Percentiles rank a stretch among this genome's conserved stretches.
phyloP scores from a whole-genome alignment of 2,113 vertebrate genomes.

The Maccullochella peelii region DNA sequence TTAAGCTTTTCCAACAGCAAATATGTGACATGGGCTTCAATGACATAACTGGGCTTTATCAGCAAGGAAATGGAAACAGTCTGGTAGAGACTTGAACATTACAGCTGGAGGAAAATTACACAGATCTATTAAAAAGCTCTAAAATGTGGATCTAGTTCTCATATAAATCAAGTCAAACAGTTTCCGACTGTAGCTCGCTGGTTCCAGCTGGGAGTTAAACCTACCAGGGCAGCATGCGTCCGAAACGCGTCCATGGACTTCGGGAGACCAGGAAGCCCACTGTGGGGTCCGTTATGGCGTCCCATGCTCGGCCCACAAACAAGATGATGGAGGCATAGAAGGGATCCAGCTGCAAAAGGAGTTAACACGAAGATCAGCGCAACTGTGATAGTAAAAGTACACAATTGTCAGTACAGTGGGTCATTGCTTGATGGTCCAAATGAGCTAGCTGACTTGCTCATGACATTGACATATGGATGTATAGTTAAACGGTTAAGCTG shows the following conservation, averaged over 20 bases:
- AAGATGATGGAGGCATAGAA: constrained; percentile 96
- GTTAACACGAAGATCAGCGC: constrained; percentile 14
- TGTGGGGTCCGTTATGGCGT: constrained; percentile 94
- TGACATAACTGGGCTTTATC: neutral
- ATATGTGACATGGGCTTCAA: neutral
- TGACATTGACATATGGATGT: neutral
- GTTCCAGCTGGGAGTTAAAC: neutral
- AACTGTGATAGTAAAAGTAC: neutral
- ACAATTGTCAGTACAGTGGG: neutral
- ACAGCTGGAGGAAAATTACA: neutral
- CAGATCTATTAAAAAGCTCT: neutral
- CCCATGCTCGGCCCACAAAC: constrained; percentile 94
- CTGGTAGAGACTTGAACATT: neutral
- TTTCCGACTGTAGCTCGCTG: neutral
- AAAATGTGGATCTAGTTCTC: neutral
- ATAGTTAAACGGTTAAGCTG: neutral
- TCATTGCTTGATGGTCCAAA: neutral
- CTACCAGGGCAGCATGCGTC: constrained; percentile 96
- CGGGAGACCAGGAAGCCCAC: constrained; percentile 96
- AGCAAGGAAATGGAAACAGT: neutral
- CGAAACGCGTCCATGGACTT: constrained; percentile 90
- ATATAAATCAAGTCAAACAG: neutral
- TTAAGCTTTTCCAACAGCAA: neutral
- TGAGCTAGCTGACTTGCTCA: neutral
- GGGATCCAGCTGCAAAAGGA: constrained; percentile 86